Conservation (phyloP, 2,797 vertebrate species). For the Cryptoprocta ferox region DNA sequence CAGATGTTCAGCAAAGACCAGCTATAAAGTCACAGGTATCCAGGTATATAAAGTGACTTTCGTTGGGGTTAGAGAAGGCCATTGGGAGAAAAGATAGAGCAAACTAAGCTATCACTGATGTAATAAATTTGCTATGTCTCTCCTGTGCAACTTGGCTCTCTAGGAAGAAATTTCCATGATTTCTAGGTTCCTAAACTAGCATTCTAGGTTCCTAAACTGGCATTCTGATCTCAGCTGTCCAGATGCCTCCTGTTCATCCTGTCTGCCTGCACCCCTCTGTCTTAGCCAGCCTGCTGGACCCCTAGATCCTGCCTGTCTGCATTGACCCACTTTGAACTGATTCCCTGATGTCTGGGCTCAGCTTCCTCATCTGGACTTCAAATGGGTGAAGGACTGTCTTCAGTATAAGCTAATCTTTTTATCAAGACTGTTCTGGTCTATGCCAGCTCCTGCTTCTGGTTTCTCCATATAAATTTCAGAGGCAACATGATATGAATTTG, state of each 20-base stretch:
- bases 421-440: neutral
- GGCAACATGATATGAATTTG: neutral
- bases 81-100: neutral
- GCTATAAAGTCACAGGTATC: neutral
- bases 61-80: neutral
- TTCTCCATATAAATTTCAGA: neutral
- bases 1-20: neutral
- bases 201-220: neutral
- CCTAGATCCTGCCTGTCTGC: neutral
- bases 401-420: neutral
- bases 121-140: neutral
- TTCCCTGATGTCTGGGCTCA: neutral
- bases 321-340: neutral
- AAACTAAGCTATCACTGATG: neutral
- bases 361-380: neutral
- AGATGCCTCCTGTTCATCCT: neutral
- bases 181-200: neutral
- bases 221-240: neutral
- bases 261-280: neutral
- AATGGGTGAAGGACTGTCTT: neutral
- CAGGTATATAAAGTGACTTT: neutral
- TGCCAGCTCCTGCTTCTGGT: neutral
- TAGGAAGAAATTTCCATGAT: neutral
- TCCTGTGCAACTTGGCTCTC: neutral
- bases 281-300: neutral